Evolutionary conservation across 1,140 invertebrate genomes (phyloP).

Genomic region (Chymomyza costata): DNA sequence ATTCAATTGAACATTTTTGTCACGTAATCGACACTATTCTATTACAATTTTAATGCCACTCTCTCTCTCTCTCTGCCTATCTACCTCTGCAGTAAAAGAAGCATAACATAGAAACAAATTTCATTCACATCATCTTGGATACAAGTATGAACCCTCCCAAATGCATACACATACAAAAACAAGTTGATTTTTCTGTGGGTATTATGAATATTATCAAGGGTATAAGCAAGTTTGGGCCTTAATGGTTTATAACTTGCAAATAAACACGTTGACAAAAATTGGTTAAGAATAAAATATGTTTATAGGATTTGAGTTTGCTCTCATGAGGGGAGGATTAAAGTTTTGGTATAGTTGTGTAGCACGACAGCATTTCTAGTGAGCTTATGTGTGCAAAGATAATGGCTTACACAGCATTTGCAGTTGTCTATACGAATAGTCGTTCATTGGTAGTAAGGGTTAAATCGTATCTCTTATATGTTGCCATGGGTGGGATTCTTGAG

Average conservation of each 20-base stretch:
- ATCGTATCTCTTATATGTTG: no score
- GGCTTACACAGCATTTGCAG: no score
- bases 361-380: no score
- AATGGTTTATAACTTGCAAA: constrained; percentile 47
- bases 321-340: no score
- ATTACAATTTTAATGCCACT: constrained; percentile 47
- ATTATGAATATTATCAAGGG: constrained; percentile 45
- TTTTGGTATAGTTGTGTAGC: no score
- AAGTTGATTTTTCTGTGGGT: constrained; percentile 5
- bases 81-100: constrained; percentile 6
- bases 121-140: constrained; percentile 48
- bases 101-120: constrained; percentile 32
- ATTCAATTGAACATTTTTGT: constrained; percentile 72
- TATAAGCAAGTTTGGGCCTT: constrained; percentile 36
- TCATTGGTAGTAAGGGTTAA: no score
- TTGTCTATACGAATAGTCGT: no score
- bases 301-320: constrained; percentile 37
- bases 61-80: neutral
- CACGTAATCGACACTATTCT: constrained; percentile 72
- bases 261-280: constrained; percentile 60
- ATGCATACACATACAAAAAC: no score
- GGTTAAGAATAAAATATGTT: constrained; percentile 62
- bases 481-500: no score
- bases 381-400: no score
- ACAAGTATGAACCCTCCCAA: no score